phyloP scores from a whole-genome alignment of 2,888 invertebrate species.

The Athetis lepigone region DNA sequence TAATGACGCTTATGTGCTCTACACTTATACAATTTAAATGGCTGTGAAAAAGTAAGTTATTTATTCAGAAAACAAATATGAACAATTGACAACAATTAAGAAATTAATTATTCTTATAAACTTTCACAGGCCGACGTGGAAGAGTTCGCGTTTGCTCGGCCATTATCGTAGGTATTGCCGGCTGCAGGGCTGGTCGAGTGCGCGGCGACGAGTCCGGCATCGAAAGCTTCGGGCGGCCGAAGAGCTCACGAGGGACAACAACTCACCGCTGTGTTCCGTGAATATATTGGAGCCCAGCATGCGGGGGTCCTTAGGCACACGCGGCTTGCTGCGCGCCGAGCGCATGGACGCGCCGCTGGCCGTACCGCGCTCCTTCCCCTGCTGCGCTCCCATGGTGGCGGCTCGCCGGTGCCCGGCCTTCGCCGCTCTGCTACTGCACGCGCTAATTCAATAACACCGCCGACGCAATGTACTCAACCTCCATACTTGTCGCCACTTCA shows the following conservation, averaged over 20 bases:
- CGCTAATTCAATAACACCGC: constrained; percentile 81
- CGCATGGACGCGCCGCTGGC: constrained; percentile 94
- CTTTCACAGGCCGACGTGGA: background rate
- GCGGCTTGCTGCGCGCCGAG: constrained; percentile 94
- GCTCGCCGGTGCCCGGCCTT: constrained; percentile 61
- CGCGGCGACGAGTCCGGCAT: no score
- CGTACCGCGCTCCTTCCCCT: constrained; percentile 96
- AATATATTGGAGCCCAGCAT: constrained; percentile 97
- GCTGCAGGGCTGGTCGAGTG: background rate
- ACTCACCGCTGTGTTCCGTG: constrained; percentile 98
- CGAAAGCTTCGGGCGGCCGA: no score
- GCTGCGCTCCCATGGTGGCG: constrained; percentile 96
- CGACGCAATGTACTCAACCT: constrained; percentile 73
- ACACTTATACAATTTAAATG: background rate
- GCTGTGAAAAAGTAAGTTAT: background rate
- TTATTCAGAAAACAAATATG: background rate
- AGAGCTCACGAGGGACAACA: background rate
- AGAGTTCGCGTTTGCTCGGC: background rate
- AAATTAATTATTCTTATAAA: background rate
- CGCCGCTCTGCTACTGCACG: constrained; percentile 64
- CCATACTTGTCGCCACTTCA: constrained; percentile 66
- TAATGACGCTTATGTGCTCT: no score
- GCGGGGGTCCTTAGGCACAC: constrained; percentile 95
- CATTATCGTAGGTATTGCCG: background rate
- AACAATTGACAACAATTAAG: background rate